Evolutionary conservation across 2,113 vertebrate genomes (phyloP), one percentile per base, ranked within the genome.

Genomic region (Burhinus bistriatus): DNA sequence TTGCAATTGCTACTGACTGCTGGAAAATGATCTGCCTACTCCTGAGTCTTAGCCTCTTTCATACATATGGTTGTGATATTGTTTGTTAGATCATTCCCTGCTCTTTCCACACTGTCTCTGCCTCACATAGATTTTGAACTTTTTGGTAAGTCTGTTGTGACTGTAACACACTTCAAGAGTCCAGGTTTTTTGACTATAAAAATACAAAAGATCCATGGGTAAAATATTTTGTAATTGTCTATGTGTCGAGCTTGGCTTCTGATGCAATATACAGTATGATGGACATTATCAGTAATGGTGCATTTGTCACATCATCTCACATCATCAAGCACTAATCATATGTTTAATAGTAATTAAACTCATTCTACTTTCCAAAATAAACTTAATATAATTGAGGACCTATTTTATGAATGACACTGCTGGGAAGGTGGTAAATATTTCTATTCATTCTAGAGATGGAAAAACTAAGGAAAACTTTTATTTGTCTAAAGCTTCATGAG

Each of bases 1-100:
- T 62, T 96, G 62, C 73, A 93, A 77, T 95, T 93, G 73, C 84
- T 87, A 83, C 65, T 83, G 87, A 51, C 81, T 95, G 89, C 26
- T 91, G 42, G 58, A 92, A 95, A 95, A 94, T 36, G 20, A 75
- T 89, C 55, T 89, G 44, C 40, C 45, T 75, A 20, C 62, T 91
- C 47, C 62, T 29, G 47, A 71, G 40, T 49, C 44, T 77, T 45
- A 80, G 9, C 26, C 15, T 49, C 34, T 69, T 80, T 91, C 23
- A 13, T 85, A 30, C 34, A 58, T 34, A 72, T 45, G 20, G n/a
- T 62, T 82, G 27, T 76, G 69, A 82, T 89, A 68, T 17, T 76
- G 5, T 69, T 89, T 82, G 49, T 57, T 85, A 84, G 58, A 78
- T 27, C 47, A 27, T n/a, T 61, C 12, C 5, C 30, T 81, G 6